Evolutionary conservation across 2,797 vertebrate genomes (phyloP).

Genomic region (Hydrophis major): DNA sequence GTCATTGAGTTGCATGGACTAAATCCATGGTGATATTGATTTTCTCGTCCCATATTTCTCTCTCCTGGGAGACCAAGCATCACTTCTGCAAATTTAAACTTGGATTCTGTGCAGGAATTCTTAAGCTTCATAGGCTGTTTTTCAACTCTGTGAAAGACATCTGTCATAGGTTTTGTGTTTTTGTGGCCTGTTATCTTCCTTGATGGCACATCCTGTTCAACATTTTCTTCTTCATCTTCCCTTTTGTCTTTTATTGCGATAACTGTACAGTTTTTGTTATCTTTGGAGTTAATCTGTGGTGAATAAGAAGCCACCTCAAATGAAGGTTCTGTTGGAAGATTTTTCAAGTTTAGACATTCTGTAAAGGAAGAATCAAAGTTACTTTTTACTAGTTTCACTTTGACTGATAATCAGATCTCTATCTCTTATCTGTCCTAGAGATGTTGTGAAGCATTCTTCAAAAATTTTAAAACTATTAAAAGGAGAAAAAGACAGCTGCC

Average conservation of each 20-base stretch:
- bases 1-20: constrained; percentile 39
- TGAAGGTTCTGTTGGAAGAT: not conserved
- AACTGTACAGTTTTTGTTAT: constrained; percentile 16
- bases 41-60: constrained; percentile 9
- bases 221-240: constrained; percentile 51
- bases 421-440: not conserved
- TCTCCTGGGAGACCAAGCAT: not conserved
- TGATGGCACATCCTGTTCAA: constrained; percentile 73
- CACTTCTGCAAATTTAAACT: not conserved
- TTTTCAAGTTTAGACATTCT: not conserved
- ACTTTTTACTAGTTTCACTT: not conserved
- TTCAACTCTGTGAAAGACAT: constrained; percentile 21
- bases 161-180: constrained; percentile 72
- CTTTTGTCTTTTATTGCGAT: constrained; percentile 46
- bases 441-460: not conserved
- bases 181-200: constrained; percentile 72
- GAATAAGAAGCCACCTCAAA: not conserved
- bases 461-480: not conserved
- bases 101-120: not conserved
- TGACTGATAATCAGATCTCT: not conserved
- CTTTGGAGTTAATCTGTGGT: not conserved
- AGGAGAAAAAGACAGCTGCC: not conserved
- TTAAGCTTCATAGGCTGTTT: not conserved
- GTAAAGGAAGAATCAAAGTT: not conserved
- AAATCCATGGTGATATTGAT: constrained; percentile 23